Conservation (phyloP, 2,888 invertebrate genomes). For the Drosophila austrosaltans region DNA sequence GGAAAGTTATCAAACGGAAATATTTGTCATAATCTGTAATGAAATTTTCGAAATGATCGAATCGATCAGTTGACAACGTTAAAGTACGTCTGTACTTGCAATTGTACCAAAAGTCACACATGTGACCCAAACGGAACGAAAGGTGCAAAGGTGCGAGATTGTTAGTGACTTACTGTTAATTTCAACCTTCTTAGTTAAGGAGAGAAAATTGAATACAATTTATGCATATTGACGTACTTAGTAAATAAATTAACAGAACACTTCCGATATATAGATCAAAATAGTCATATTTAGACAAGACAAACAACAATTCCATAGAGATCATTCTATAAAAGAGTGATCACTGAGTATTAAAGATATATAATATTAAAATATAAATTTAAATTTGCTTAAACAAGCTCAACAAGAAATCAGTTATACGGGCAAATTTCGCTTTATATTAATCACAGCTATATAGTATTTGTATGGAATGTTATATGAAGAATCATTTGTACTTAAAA, state of each 20-base stretch:
- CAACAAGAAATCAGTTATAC: not conserved
- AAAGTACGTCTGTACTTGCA: conserved; percentile 8
- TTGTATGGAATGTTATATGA: not conserved
- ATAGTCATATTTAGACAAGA: conserved; percentile 22
- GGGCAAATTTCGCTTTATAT: no score
- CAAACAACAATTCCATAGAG: not conserved
- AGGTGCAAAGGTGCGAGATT: conserved; percentile 55
- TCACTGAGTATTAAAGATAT: not conserved
- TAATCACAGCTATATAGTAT: not conserved
- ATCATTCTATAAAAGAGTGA: conserved; percentile 6
- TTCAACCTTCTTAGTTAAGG: conserved; percentile 1
- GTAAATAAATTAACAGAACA: conserved; percentile 28
- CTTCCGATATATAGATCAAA: conserved; percentile 28
- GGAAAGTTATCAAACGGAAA: not conserved
- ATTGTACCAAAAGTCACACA: conserved; percentile 56
- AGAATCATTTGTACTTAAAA: not conserved
- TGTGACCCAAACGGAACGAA: conserved; percentile 47
- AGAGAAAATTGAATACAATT: conserved; percentile 16
- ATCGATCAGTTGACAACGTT: conserved; percentile 26
- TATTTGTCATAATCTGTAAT: not conserved
- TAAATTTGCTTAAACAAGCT: not conserved
- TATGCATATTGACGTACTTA: conserved; percentile 24
- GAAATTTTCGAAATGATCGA: not conserved
- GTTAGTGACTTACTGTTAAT: conserved; percentile 54
- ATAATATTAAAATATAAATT: no score